Conservation (phyloP, 2,888 invertebrate species). For the Tholera decimalis region DNA sequence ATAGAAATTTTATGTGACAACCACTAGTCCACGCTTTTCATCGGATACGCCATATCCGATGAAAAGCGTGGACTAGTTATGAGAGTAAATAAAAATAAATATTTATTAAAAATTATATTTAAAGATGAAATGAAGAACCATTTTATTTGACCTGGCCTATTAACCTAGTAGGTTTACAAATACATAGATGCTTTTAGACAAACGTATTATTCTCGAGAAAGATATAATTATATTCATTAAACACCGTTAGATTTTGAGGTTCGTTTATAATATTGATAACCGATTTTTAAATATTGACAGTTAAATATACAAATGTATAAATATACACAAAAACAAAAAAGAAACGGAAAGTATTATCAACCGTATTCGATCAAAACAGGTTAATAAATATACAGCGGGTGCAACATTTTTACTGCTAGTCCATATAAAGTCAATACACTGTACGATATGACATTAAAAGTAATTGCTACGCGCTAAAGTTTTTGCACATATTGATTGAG, state of each 20-base stretch:
- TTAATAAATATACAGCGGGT: constrained; percentile 13
- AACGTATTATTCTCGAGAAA: neutral
- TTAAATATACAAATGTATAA: neutral
- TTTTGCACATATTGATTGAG: constrained; percentile 49
- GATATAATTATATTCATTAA: constrained; percentile 7
- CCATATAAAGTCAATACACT: constrained; percentile 51
- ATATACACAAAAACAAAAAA: neutral
- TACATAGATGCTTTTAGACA: neutral
- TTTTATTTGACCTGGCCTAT: constrained; percentile 1
- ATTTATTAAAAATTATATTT: too few species aligned
- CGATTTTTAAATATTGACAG: neutral
- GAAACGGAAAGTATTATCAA: constrained; percentile 10
- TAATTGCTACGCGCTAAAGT: constrained; percentile 47
- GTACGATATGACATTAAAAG: constrained; percentile 52
- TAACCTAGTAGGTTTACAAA: neutral
- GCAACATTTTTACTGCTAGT: constrained; percentile 33
- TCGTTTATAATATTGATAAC: constrained; percentile 3
- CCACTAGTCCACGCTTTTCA: too few species aligned
- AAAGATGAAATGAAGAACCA: neutral
- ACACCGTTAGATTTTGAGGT: constrained; percentile 2
- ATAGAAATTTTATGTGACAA: constrained; percentile 59
- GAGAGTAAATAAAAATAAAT: constrained; percentile 5
- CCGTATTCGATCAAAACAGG: constrained; percentile 23
- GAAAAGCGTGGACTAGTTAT: constrained; percentile 29
- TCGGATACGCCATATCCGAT: constrained; percentile 34